Evolutionary conservation across 2,888 invertebrate genomes (phyloP).

Genomic region (Agonopterix subpropinquella): DNA sequence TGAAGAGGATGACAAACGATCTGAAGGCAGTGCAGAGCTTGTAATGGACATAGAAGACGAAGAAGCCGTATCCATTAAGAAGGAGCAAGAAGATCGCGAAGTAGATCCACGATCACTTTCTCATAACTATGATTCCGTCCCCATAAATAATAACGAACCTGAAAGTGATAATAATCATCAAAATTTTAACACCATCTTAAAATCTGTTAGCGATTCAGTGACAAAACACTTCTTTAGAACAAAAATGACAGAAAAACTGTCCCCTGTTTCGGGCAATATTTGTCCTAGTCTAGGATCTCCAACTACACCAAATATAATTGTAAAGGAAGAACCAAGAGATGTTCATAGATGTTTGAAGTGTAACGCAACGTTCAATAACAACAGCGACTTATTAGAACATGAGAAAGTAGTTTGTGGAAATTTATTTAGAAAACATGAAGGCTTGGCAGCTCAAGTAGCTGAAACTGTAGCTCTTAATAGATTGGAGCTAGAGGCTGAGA

Average conservation of each 20-base stretch:
- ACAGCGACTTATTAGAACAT: constrained; percentile 80
- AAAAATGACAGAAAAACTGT: constrained; percentile 78
- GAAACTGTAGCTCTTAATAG: constrained; percentile 77
- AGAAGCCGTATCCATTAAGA: constrained; percentile 63
- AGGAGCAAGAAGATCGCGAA: constrained; percentile 55
- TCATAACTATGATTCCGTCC: constrained; percentile 47
- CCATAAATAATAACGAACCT: constrained; percentile 40
- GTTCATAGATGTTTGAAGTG: constrained; percentile 75
- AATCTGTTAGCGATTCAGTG: constrained; percentile 84
- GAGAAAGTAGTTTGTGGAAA: constrained; percentile 79
- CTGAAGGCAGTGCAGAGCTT: constrained; percentile 76
- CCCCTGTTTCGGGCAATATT: constrained; percentile 70
- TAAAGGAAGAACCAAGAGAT: constrained; percentile 60
- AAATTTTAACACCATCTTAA: constrained; percentile 82
- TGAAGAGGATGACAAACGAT: constrained; percentile 73
- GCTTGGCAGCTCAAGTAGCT: constrained; percentile 85
- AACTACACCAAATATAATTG: constrained; percentile 34
- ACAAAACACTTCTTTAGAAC: constrained; percentile 84
- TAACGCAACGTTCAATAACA: constrained; percentile 74
- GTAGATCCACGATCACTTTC: constrained; percentile 33
- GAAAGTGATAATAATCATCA: constrained; percentile 70
- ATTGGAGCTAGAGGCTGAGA: constrained; percentile 65
- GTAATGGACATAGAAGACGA: constrained; percentile 82
- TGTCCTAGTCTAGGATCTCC: constrained; percentile 55
- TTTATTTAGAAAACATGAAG: constrained; percentile 79